A percentile compares a stretch with the other conserved stretches of the same genome.
Evolutionary conservation across 2,797 vertebrate genomes (phyloP).

Genomic region (Micromesistius poutassou): DNA sequence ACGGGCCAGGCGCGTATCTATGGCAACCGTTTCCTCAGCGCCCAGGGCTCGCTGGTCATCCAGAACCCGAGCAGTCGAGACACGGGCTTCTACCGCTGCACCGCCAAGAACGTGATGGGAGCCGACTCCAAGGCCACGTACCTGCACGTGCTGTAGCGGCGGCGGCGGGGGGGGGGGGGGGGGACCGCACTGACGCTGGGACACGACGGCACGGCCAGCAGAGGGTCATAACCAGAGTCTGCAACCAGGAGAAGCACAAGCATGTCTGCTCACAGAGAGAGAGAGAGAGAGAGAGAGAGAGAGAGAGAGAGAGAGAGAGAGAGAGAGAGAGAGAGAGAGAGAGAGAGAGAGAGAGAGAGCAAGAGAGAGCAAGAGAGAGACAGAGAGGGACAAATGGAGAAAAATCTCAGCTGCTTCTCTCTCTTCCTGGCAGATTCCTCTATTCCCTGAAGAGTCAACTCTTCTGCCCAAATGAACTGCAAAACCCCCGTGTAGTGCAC

Average conservation of each 20-base stretch:
- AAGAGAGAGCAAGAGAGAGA: too few species aligned
- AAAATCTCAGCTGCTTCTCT: not conserved
- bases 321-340: too few species aligned
- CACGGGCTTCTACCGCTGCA: conserved; percentile 89
- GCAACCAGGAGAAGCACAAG: too few species aligned
- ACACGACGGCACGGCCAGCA: too few species aligned
- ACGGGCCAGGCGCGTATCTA: conserved; percentile 80
- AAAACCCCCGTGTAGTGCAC: conserved; percentile 30
- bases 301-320: too few species aligned
- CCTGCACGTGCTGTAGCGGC: conserved; percentile 83
- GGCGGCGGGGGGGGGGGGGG: too few species aligned
- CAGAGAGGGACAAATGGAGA: not conserved
- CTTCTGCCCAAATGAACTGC: conserved; percentile 71
- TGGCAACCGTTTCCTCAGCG: conserved; percentile 86
- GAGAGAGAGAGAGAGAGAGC: too few species aligned
- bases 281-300: too few species aligned
- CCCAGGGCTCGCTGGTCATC: conserved; percentile 86
- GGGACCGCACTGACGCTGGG: too few species aligned
- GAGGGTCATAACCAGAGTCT: too few species aligned
- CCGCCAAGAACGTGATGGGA: conserved; percentile 87
- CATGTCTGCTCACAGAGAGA: too few species aligned
- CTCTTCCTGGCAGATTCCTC: not conserved
- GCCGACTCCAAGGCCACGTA: conserved; percentile 88
- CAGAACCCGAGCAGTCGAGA: conserved; percentile 83
- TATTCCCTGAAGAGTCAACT: conserved; percentile 10